These are phyloP conservation scores for Pentamera pediparva DNA, from an alignment of 53 echinoderm and acorn worm genomes.

Conservation along the genomic window DNA sequence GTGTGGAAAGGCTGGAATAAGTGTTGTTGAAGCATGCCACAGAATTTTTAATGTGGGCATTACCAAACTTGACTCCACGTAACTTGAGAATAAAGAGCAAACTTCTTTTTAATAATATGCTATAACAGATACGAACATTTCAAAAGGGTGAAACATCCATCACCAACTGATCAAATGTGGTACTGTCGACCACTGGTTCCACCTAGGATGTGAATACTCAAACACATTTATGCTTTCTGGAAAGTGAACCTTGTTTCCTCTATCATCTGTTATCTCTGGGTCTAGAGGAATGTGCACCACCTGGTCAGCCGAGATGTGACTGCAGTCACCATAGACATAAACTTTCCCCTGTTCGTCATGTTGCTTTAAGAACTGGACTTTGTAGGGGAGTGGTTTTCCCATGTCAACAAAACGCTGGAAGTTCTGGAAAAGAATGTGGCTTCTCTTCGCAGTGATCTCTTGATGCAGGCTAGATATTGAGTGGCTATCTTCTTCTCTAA, in stretches of 20 bases:
- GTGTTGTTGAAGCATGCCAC: no score
- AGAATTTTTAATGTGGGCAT: no score
- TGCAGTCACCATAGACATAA: not conserved
- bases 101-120: not conserved
- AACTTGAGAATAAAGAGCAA: not conserved
- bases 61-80: no score
- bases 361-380: not conserved
- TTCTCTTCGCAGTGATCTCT: not conserved
- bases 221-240: not conserved
- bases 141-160: no score
- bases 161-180: no score
- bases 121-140: no score
- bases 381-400: not conserved
- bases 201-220: not conserved
- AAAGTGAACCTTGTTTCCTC: not conserved
- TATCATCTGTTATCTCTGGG: not conserved
- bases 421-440: no score
- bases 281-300: not conserved
- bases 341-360: constrained; percentile 4
- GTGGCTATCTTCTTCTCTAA: not conserved
- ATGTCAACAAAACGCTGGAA: no score
- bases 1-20: no score
- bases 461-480: not conserved
- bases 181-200: no score
- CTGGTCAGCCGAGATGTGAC: not conserved